Conservation (phyloP, 2,797 vertebrate species). For the Hemibagrus guttatus region DNA sequence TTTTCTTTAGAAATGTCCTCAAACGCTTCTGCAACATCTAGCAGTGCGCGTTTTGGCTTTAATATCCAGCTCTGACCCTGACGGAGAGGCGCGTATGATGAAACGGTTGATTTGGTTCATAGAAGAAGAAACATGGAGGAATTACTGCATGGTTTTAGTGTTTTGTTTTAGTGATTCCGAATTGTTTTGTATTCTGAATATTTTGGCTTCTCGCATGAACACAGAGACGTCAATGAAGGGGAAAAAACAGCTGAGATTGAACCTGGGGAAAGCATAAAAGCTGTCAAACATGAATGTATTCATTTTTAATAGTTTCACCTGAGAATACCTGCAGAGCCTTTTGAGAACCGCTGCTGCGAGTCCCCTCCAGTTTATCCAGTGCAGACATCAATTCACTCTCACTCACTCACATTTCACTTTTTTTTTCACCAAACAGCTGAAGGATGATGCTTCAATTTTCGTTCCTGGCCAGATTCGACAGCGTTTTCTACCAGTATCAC, state of each 20-base stretch:
- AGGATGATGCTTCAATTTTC: background rate
- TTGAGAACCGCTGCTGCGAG: background rate
- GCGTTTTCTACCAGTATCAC: conserved; percentile 5
- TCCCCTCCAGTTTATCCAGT: background rate
- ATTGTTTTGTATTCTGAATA: background rate
- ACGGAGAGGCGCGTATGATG: background rate
- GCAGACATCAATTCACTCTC: background rate
- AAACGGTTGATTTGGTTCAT: background rate
- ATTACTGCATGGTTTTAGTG: background rate
- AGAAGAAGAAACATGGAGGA: background rate
- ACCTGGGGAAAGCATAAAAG: background rate
- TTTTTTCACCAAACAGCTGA: background rate
- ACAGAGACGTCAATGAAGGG: background rate
- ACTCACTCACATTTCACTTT: background rate
- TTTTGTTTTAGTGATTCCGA: background rate
- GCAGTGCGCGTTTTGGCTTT: background rate
- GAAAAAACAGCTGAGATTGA: background rate
- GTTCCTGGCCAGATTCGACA: background rate
- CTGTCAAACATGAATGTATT: background rate
- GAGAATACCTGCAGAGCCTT: background rate
- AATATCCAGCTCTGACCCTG: background rate
- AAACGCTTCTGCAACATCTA: background rate
- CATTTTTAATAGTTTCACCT: background rate
- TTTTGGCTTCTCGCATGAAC: background rate
- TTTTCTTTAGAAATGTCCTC: background rate